These are phyloP conservation scores for Thereva unica DNA, from an alignment of 2,888 invertebrate species.

Conservation along the genomic window DNA sequence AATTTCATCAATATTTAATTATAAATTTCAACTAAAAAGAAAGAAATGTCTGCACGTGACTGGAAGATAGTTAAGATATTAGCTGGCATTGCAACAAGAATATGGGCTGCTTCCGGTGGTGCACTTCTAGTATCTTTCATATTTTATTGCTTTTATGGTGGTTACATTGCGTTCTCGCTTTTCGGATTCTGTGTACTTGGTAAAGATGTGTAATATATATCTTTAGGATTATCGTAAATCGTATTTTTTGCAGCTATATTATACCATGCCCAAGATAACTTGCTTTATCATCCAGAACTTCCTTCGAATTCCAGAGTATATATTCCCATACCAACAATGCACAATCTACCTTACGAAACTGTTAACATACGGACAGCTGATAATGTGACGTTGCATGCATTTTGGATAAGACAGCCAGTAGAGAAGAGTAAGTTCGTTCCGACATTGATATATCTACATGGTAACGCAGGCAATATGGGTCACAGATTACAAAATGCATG, in stretches of 20 bases:
- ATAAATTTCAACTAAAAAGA: too few relatives aligned
- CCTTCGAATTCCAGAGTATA: conserved; percentile 87
- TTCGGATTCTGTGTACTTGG: conserved; percentile 73
- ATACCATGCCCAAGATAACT: conserved; percentile 82
- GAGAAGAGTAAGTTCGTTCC: conserved; percentile 72
- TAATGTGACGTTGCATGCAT: conserved; percentile 78
- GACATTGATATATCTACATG: conserved; percentile 90
- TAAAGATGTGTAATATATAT: conserved; percentile 54
- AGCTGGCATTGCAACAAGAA: conserved; percentile 56
- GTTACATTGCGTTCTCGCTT: conserved; percentile 70
- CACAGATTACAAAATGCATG: conserved; percentile 89
- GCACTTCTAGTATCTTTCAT: conserved; percentile 75
- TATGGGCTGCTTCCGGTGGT: conserved; percentile 78
- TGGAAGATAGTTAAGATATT: conserved; percentile 43
- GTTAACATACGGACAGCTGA: conserved; percentile 75
- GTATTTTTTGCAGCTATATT: conserved; percentile 70
- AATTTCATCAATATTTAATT: too few relatives aligned
- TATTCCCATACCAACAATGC: conserved; percentile 83
- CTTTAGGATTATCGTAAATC: neutral
- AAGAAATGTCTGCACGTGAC: conserved; percentile 35
- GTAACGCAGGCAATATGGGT: conserved; percentile 97
- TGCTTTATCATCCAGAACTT: conserved; percentile 87
- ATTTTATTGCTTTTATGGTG: conserved; percentile 83
- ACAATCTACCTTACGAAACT: conserved; percentile 85
- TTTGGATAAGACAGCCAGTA: conserved; percentile 75